Percentiles rank a stretch among this genome's conserved stretches.
Conservation (phyloP, 1,140 invertebrate genomes). For the Sinella curviseta region DNA sequence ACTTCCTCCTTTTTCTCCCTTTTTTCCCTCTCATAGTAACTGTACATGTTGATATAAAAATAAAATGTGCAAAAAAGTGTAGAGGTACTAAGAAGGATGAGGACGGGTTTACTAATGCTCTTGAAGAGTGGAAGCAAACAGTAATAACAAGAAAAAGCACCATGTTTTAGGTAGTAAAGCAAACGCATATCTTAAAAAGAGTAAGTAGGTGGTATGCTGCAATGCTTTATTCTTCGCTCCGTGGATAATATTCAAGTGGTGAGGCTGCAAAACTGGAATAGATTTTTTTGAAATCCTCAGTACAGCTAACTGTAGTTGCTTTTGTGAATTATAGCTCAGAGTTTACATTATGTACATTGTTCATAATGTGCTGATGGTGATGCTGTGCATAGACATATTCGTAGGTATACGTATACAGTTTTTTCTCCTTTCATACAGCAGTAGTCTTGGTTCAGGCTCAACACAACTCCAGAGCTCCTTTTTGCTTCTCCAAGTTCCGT, state of each 20-base stretch:
- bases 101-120: neutral
- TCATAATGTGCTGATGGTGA: no score
- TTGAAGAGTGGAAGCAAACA: neutral
- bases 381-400: no score
- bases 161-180: neutral
- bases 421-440: neutral
- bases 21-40: neutral
- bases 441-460: no score
- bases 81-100: neutral
- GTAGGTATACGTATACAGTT: no score
- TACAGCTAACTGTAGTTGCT: no score
- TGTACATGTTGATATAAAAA: neutral
- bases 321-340: no score
- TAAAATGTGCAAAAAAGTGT: neutral
- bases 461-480: no score
- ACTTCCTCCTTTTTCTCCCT: slow-evolving; percentile 6
- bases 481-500: neutral
- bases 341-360: no score
- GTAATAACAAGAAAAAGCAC: neutral
- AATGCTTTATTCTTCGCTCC: neutral
- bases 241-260: no score
- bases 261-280: no score
- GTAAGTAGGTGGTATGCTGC: neutral
- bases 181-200: neutral
- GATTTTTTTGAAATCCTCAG: no score